A percentile compares a stretch with the other conserved stretches of the same genome.
These are phyloP conservation scores for Drosophila kurseongensis DNA, from an alignment of 1,140 invertebrate species.

Conservation along the genomic window DNA sequence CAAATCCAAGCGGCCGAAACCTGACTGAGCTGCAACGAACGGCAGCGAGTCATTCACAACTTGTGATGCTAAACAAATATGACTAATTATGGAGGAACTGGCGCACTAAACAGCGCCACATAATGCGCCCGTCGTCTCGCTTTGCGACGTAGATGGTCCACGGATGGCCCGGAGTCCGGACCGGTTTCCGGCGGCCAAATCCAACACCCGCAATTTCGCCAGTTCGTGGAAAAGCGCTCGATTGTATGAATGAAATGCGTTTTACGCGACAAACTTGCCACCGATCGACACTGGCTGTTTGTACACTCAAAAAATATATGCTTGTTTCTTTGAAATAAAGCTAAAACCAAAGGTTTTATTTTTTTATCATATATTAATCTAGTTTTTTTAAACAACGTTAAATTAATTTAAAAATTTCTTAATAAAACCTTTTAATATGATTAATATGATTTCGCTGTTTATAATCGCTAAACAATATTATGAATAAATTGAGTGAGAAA, in stretches of 20 bases:
- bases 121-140: constrained; percentile 77
- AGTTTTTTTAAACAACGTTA: too few species aligned
- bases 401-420: too few species aligned
- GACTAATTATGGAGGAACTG: constrained; percentile 83
- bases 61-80: constrained; percentile 82
- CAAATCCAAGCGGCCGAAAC: constrained; percentile 6
- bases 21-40: constrained; percentile 21
- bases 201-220: constrained; percentile 81
- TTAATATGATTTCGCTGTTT: too few species aligned
- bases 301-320: constrained; percentile 5
- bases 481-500: too few species aligned
- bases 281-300: constrained; percentile 23
- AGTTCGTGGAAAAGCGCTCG: constrained; percentile 73
- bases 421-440: too few species aligned
- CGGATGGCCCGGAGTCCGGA: constrained; percentile 18
- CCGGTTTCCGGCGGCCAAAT: constrained; percentile 37
- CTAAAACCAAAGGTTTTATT: not conserved
- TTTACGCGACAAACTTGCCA: constrained; percentile 65
- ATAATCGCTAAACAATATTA: too few species aligned
- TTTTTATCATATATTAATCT: too few species aligned
- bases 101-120: constrained; percentile 78
- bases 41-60: constrained; percentile 72
- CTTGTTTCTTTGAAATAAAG: too few species aligned
- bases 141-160: constrained; percentile 76
- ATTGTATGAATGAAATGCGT: constrained; percentile 80